These are phyloP conservation scores for Gallinago nigripennis DNA, from an alignment of 2,797 vertebrate genomes.

Conservation along the genomic window DNA sequence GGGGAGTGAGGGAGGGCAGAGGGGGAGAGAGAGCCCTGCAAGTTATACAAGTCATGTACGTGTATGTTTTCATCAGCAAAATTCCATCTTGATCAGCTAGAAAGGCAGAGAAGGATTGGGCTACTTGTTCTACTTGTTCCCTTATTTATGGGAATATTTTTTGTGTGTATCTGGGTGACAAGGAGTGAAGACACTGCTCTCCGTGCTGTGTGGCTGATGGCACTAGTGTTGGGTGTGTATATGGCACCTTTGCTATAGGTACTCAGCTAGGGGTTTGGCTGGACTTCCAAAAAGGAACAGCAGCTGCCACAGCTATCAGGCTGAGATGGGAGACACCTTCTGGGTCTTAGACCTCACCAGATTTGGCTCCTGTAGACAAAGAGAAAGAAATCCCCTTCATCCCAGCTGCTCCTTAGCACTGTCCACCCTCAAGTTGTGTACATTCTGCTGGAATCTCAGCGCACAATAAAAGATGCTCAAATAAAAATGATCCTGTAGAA, in stretches of 20 bases:
- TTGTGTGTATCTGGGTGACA: background rate
- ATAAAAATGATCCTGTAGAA: background rate
- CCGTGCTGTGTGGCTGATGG: background rate
- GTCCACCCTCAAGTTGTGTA: background rate
- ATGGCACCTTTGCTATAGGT: background rate
- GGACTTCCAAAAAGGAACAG: background rate
- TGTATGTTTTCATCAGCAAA: too few relatives aligned
- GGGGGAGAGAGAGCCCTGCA: too few relatives aligned
- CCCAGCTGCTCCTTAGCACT: background rate
- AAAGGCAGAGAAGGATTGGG: too few relatives aligned
- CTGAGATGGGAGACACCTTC: background rate
- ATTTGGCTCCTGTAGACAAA: background rate
- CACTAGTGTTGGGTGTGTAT: background rate
- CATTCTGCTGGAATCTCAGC: background rate
- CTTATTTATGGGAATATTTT: too few relatives aligned
- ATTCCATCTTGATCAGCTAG: too few relatives aligned
- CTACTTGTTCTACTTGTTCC: too few relatives aligned
- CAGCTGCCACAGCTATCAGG: background rate
- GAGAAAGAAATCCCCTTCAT: background rate
- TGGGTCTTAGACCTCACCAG: background rate
- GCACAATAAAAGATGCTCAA: background rate
- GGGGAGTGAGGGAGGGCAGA: too few relatives aligned
- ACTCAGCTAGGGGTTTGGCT: background rate
- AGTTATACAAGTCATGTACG: too few relatives aligned
- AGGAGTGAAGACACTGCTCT: background rate